Evolutionary conservation across 2,113 vertebrate species (phyloP), one percentile per base, ranked within the genome.

Genomic region (Haplochromis burtoni): DNA sequence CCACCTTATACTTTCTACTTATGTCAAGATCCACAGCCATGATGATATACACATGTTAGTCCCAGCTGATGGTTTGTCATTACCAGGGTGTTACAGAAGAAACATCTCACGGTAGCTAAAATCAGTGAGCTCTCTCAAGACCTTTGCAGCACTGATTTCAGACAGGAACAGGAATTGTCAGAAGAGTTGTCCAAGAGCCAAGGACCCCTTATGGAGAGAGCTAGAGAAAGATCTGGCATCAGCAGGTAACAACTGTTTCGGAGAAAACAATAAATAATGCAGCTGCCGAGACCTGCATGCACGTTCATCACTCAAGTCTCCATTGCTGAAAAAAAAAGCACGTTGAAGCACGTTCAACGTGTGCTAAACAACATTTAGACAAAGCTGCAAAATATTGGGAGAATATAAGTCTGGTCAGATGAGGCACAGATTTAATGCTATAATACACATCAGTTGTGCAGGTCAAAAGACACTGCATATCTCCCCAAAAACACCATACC

Each of bases 301-400:
- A n/a, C n/a, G n/a, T n/a, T n/a, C n/a, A 35, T 10, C 1, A 63
- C 59, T 12, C 10, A 35, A 66, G 31, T 19, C 59, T 63, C 8
- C 31, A 35, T 3, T 35, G 59, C 31, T 63, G 31, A n/a, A 63
- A 10, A 33, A 31, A 33, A 3, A 61, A 19, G 31, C 17, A 33
- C 0, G 1, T 33, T 19, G 59, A 63, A 11, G 59, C 59, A 63
- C 1, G 0, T 61, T 61, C 33, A 61, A 61, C 1, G 1, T 63
- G 10, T 63, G 59, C 29, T 63, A 33, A 33, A 63, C 24, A 26
- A 57, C 54, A 57, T 66, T 12, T 66, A 66, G 61, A 35, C 59
- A n/a, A 63, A 35, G 29, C 31, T 63, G 6, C 17, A 31, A 19
- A 63, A 33, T 63, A 33, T 9, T 19, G 29, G 16, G 29, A 61